phyloP scores from a whole-genome alignment of 2,797 vertebrate genomes.

The Echiichthys vipera region DNA sequence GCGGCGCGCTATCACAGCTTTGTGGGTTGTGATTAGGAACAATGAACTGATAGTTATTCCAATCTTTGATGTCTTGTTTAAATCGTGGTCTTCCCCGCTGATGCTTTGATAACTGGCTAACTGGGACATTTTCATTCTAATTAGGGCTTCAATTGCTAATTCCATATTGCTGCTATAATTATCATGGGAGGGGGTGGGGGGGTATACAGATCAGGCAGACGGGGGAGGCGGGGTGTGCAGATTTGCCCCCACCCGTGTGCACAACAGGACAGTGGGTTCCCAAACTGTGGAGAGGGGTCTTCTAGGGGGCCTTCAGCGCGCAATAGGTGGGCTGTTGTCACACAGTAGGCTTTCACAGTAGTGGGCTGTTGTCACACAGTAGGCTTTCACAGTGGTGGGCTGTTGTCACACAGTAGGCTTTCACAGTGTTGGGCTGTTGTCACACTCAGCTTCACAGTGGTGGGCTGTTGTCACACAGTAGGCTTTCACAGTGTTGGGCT shows the following conservation, averaged over 20 bases:
- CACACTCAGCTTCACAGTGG: too few species aligned
- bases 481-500: too few species aligned
- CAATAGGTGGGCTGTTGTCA: not conserved
- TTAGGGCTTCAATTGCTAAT: slow-evolving; percentile 97
- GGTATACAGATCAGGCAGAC: slow-evolving; percentile 47
- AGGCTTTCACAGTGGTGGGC: not conserved
- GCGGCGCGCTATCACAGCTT: not conserved
- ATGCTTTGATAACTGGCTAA: slow-evolving; percentile 94
- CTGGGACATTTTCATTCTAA: slow-evolving; percentile 96
- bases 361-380: too few species aligned
- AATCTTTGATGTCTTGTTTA: slow-evolving; percentile 93
- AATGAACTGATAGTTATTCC: slow-evolving; percentile 87
- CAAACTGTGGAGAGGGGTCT: not conserved
- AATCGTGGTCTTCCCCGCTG: slow-evolving; percentile 90
- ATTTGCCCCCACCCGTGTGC: not conserved
- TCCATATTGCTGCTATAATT: slow-evolving; percentile 96
- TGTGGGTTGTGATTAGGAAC: slow-evolving; percentile 60
- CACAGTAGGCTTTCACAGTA: not conserved
- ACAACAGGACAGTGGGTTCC: not conserved
- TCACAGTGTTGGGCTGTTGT: too few species aligned
- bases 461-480: too few species aligned
- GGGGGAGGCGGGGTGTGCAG: not conserved
- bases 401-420: not conserved
- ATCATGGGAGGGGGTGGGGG: slow-evolving; percentile 91
- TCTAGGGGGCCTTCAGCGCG: not conserved